phyloP scores from a whole-genome alignment of 2,888 invertebrate species.

The Hemistola chrysoprasaria region DNA sequence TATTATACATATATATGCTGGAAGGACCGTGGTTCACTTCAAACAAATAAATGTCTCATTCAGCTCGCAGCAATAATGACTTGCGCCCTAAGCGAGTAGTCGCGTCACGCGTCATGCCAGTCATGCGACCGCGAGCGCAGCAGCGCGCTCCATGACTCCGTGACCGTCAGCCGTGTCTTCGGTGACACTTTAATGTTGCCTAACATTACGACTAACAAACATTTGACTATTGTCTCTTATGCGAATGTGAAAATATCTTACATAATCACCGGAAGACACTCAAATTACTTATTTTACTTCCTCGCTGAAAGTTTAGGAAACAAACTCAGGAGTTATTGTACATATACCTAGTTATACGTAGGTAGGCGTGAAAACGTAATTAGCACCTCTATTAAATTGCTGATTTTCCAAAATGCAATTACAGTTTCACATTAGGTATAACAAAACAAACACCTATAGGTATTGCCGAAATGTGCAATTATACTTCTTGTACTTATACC shows the following conservation, averaged over 20 bases:
- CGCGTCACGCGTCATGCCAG: slow-evolving; percentile 40
- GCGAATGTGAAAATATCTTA: slow-evolving; percentile 31
- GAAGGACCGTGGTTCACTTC: too few relatives aligned
- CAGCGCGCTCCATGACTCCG: slow-evolving; percentile 42
- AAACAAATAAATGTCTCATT: too few relatives aligned
- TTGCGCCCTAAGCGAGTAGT: not conserved
- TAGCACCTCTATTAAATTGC: too few relatives aligned
- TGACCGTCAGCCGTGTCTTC: slow-evolving; percentile 36
- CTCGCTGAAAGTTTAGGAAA: slow-evolving; percentile 16
- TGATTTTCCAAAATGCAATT: too few relatives aligned
- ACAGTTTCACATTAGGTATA: too few relatives aligned
- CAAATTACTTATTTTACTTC: slow-evolving; percentile 14
- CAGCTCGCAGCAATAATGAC: too few relatives aligned
- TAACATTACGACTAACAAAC: slow-evolving; percentile 23
- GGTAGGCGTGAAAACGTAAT: too few relatives aligned
- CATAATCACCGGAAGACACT: slow-evolving; percentile 23
- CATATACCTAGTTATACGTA: too few relatives aligned
- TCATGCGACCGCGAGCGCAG: slow-evolving; percentile 16
- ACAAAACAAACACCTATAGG: too few relatives aligned
- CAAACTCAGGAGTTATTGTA: slow-evolving; percentile 9
- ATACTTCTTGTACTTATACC: too few relatives aligned
- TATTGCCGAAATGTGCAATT: too few relatives aligned
- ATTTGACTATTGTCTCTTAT: slow-evolving; percentile 28
- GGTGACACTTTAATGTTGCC: slow-evolving; percentile 32
- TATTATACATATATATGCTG: too few relatives aligned